Conservation (phyloP, 1,140 invertebrate genomes). For the Matsumurasca onukii region DNA sequence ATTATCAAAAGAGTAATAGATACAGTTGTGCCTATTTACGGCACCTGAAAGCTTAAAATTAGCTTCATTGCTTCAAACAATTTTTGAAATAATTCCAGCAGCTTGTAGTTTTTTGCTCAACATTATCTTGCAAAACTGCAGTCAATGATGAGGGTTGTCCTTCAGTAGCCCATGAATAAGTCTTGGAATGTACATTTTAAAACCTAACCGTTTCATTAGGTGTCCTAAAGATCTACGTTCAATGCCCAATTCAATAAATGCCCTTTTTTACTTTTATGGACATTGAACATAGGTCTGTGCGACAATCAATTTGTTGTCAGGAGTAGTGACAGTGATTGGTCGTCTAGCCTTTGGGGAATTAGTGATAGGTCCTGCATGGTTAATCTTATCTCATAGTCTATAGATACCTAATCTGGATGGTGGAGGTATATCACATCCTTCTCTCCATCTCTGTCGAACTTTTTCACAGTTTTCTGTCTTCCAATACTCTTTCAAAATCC, state of each 20-base stretch:
- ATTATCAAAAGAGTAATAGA: slow-evolving; percentile 17
- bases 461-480: too few species aligned
- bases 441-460: too few species aligned
- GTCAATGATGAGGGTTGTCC: neutral
- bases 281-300: slow-evolving; percentile 1
- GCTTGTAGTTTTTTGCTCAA: neutral
- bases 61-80: slow-evolving; percentile 5
- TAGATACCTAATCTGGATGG: too few species aligned
- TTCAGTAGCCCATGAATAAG: neutral
- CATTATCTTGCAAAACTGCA: slow-evolving; percentile 5
- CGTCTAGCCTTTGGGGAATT: neutral
- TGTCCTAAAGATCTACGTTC: neutral
- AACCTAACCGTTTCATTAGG: slow-evolving; percentile 5
- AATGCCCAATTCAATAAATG: neutral
- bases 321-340: slow-evolving; percentile 5
- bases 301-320: neutral
- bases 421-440: too few species aligned
- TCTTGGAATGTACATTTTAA: too few species aligned
- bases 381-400: too few species aligned
- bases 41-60: slow-evolving; percentile 15
- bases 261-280: slow-evolving; percentile 5
- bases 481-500: too few species aligned
- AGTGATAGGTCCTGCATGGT: too few species aligned
- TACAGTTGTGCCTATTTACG: slow-evolving; percentile 2
- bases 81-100: too few species aligned